Evolutionary conservation across 2,797 vertebrate species (phyloP).

Genomic region (Eleutherodactylus coqui): DNA sequence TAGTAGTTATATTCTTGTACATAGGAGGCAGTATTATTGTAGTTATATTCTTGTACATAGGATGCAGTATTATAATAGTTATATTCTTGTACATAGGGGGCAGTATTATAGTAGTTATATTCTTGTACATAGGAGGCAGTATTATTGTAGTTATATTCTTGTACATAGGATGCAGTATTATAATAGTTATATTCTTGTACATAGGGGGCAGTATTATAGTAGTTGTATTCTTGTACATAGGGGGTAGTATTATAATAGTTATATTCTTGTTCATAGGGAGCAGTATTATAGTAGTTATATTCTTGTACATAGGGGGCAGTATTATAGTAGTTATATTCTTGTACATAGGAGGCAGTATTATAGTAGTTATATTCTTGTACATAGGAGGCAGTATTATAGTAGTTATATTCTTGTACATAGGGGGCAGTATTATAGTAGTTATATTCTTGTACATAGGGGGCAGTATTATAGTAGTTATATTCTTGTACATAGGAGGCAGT

Average conservation of each 20-base stretch:
- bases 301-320: slow-evolving; percentile 8
- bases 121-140: slow-evolving; percentile 8
- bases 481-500: slow-evolving; percentile 15
- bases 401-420: slow-evolving; percentile 23
- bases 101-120: slow-evolving; percentile 13
- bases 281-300: slow-evolving; percentile 22
- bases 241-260: background rate
- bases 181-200: slow-evolving; percentile 14
- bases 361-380: slow-evolving; percentile 16
- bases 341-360: background rate
- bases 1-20: slow-evolving; percentile 9
- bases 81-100: background rate
- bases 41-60: slow-evolving; percentile 1
- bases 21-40: background rate
- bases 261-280: background rate
- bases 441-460: slow-evolving; percentile 3
- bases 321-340: slow-evolving; percentile 22
- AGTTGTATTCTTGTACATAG: slow-evolving; percentile 11
- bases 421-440: slow-evolving; percentile 11
- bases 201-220: slow-evolving; percentile 12
- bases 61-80: background rate
- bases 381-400: slow-evolving; percentile 19
- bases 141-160: slow-evolving; percentile 2
- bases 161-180: slow-evolving; percentile 5
- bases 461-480: slow-evolving; percentile 22